Evolutionary conservation across 2,113 vertebrate species (phyloP).

Genomic region (Ceratotherium simum): DNA sequence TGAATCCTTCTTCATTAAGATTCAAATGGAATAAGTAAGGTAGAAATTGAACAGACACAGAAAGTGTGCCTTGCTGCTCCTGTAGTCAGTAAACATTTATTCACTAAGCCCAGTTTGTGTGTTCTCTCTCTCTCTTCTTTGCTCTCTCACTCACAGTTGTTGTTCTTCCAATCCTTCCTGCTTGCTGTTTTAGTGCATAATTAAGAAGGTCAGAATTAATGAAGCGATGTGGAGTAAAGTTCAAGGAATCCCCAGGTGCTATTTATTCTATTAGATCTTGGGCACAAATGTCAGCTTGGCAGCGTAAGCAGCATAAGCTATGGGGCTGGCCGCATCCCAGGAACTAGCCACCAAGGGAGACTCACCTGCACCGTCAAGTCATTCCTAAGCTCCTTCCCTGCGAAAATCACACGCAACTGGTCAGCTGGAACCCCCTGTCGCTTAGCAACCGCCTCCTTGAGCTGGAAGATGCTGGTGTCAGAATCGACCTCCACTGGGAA

Average conservation of each 20-base stretch:
- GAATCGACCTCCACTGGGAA: conserved; percentile 89
- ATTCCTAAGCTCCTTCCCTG: conserved; percentile 90
- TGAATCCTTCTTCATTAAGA: conserved; percentile 88
- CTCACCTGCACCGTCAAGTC: conserved; percentile 92
- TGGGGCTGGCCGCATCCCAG: conserved; percentile 76
- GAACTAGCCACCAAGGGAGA: conserved; percentile 63
- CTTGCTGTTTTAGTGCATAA: conserved; percentile 93
- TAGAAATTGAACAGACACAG: conserved; percentile 87
- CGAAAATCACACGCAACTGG: conserved; percentile 92
- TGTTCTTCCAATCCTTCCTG: conserved; percentile 81
- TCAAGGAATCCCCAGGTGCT: conserved; percentile 92
- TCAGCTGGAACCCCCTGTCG: conserved; percentile 90
- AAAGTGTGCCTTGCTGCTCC: conserved; percentile 85
- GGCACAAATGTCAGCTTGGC: conserved; percentile 88
- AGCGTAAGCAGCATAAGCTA: conserved; percentile 72
- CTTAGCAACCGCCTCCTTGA: conserved; percentile 91
- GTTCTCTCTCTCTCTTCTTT: background rate
- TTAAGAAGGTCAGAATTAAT: conserved; percentile 96
- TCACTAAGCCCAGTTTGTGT: conserved; percentile 78
- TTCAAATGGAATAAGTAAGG: conserved; percentile 87
- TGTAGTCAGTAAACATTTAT: conserved; percentile 89
- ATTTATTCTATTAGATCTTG: conserved; percentile 90
- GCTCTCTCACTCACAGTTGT: conserved; percentile 44
- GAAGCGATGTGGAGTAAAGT: conserved; percentile 92
- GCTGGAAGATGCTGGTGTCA: conserved; percentile 88